Evolutionary conservation across 1,140 invertebrate species (phyloP), one percentile per base, ranked within the genome.

Genomic region (Melanaphis sacchari): DNA sequence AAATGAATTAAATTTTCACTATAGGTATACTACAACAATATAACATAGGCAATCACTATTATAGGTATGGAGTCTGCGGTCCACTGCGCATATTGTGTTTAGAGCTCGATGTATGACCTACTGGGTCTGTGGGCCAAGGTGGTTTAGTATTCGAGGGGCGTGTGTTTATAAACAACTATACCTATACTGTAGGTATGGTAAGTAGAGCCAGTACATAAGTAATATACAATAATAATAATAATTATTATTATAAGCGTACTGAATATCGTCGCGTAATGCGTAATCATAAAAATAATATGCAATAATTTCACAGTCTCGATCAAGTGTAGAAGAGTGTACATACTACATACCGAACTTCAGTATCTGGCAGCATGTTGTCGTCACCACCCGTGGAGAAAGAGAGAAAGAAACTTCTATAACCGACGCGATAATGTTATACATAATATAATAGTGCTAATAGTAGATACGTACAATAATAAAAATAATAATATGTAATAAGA

Each of bases 71-170:
- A 21, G 22, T 2, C 22, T 40, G 49, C 24, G 21, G 18, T 41
- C 24, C 7, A 43, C 31, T 0, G 18, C 8, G 11, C 59, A n/a
- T 84, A 41, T 43, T 41, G 89, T 59, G 38, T 40, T 43, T 18
- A 41, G 18, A 8, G 40, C 41, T 41, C 7, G 4, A 31, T 8
- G 41, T 43, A 18, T 1, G 40, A 38, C 43, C 7, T 38, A 31
- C n/a, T 36, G n/a, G 40, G 90, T 91, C 90, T 91, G 31, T 91
- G 31, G 59, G 90, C 59, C 90, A 91, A 91, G 90, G 90, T 91
- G 90, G 59, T 76, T 81, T n/a, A 8, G 90, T 91, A 31, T 22
- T n/a, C 59, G 59, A 66, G 7, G 38, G 38, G 52, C 21, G 90
- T 81, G 52, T 88, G 87, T 88, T 88, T 88, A 88, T 18, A 88